These are phyloP conservation scores for Origma solitaria DNA, from an alignment of 2,113 vertebrate genomes.

Conservation along the genomic window DNA sequence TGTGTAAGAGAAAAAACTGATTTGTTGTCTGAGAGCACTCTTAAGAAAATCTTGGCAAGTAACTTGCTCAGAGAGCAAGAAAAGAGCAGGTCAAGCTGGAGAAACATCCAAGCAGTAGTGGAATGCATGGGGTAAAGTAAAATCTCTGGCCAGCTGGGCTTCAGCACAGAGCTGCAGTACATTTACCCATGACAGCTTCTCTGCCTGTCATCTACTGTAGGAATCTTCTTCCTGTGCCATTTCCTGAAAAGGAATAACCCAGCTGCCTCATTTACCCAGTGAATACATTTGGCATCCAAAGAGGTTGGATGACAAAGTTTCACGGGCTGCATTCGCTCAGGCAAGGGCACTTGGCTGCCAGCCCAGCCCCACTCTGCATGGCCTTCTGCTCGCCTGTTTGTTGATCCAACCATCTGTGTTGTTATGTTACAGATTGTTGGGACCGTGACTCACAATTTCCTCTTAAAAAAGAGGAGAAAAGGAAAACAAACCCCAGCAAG, in stretches of 20 bases:
- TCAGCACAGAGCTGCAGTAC: not conserved
- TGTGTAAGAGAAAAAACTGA: not conserved
- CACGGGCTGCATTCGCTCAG: not conserved
- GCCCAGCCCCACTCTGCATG: accelerated
- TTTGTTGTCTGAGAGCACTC: conserved; percentile 4
- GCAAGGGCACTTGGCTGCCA: not conserved
- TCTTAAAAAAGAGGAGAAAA: not conserved
- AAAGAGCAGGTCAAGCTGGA: conserved; percentile 45
- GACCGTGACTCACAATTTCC: not conserved
- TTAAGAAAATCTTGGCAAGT: conserved; percentile 33
- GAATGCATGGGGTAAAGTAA: not conserved
- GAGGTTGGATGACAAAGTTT: not conserved
- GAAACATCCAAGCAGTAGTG: not conserved
- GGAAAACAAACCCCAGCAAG: not conserved
- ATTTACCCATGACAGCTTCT: not conserved
- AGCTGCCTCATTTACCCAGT: not conserved
- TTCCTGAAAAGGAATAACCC: conserved; percentile 7
- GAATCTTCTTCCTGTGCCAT: not conserved
- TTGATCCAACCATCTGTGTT: not conserved
- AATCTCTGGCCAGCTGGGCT: not conserved
- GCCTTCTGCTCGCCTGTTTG: conserved; percentile 6
- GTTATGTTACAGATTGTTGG: not conserved
- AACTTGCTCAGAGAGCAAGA: not conserved
- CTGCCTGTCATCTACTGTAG: not conserved
- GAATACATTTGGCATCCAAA: not conserved